Base-by-base conservation (phyloP, 1,140 invertebrate genomes). In the Dysdera silvatica region DNA sequence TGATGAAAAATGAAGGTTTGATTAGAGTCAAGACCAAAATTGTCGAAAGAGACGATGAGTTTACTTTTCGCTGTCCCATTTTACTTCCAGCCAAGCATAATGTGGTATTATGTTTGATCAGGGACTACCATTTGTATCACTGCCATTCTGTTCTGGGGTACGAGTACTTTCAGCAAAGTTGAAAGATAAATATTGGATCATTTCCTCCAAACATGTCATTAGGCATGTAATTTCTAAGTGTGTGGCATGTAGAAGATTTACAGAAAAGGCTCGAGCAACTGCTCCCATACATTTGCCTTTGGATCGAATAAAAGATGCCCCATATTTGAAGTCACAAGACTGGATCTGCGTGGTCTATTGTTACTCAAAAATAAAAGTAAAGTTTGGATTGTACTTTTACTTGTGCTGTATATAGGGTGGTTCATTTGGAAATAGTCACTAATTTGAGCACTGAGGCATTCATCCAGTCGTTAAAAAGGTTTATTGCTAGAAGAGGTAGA, bases 391-490 rank as follows among this genome's bases (percentile, higher is more conserved):
- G 40, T 18, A 5, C 4, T 45, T 45, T 47, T 35, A 58, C 55
- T 24, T 58, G 40, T 24, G 57, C 71, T 68, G 33, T 70, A 55
- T 41, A 74, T 70, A 67, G 76, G 49, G 78, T 74, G 0, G 67
- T 79, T 0, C 77, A 81, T 58, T 29, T 80, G 18, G 71, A 74
- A 51, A 20, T 71, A 4, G 54, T 68, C 14, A 53, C n/a, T 0
- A 16, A 53, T 53, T 43, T 74, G 0, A 61, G n/a, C 14, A 70
- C 72, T 0, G 68, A 66, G 23, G 28, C 26, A 3, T 58, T 58
- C 20, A 45, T 47, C 1, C 26, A 45, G n/a, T 23, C 55, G 7
- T 18, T 47, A 29, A 5, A 31, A 47, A 29, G 55, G 33, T 35
- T 33, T 37, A 26, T 53, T 53, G 29, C 51, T 35, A 0, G 51